phyloP scores from a whole-genome alignment of 2,113 vertebrate genomes.

The Passer montanus region DNA sequence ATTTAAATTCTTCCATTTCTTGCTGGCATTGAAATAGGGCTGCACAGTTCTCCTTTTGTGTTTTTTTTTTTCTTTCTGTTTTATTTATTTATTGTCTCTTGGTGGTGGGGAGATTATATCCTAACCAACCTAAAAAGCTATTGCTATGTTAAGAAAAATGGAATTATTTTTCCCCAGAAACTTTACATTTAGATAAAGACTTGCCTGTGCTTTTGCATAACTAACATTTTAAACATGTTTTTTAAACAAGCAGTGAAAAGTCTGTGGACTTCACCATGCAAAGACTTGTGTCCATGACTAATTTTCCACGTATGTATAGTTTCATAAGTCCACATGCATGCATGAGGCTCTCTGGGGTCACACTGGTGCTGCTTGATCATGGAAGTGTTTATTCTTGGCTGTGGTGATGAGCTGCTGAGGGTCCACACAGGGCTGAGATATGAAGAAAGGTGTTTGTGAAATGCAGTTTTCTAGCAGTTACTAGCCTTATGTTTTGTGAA shows the following conservation, averaged over 20 bases:
- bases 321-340: rapidly evolving
- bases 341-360: background rate
- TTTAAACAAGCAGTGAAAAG: background rate
- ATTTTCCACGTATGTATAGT: background rate
- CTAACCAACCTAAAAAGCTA: background rate
- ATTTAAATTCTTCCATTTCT: background rate
- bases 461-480: background rate
- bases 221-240: background rate
- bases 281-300: background rate
- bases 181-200: background rate
- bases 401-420: background rate
- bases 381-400: background rate
- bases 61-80: background rate
- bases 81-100: background rate
- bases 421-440: background rate
- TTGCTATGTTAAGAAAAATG: background rate
- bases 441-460: background rate
- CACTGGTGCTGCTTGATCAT: background rate
- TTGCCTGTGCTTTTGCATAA: background rate
- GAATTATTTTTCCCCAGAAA: background rate
- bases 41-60: background rate
- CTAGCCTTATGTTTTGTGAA: background rate
- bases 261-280: background rate
- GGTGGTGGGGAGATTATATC: background rate
- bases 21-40: background rate